phyloP scores from a whole-genome alignment of 2,797 vertebrate genomes.

The Pygocentrus nattereri region DNA sequence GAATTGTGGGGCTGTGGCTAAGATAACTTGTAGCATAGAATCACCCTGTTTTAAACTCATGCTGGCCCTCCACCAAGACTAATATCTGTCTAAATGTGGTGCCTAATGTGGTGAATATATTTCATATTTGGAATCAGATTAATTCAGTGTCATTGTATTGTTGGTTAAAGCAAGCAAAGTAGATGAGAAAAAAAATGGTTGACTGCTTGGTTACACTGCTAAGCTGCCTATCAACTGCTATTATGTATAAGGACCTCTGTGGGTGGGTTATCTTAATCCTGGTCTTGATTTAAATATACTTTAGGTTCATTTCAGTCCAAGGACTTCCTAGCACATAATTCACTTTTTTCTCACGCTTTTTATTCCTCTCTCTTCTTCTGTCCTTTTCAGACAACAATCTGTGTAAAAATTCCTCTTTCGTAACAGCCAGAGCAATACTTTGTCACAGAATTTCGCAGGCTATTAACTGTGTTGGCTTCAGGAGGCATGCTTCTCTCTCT shows the following conservation, averaged over 20 bases:
- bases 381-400: constrained; percentile 55
- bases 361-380: constrained; percentile 44
- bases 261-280: neutral
- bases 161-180: too few relatives aligned
- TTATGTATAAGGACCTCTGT: neutral
- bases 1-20: too few relatives aligned
- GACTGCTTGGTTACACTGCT: too few relatives aligned
- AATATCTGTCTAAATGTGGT: too few relatives aligned
- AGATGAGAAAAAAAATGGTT: too few relatives aligned
- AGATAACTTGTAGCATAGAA: too few relatives aligned
- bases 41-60: too few relatives aligned
- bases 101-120: too few relatives aligned
- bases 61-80: too few relatives aligned
- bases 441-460: constrained; percentile 74
- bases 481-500: constrained; percentile 58
- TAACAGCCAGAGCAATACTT: constrained; percentile 69
- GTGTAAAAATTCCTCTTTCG: constrained; percentile 68
- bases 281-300: neutral
- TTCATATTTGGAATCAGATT: too few relatives aligned
- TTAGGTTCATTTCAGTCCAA: neutral
- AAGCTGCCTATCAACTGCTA: constrained; percentile 3
- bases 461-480: constrained; percentile 70
- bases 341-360: neutral
- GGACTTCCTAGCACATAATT: neutral
- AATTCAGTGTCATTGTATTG: too few relatives aligned